Base-by-base conservation (phyloP, 1,140 invertebrate species). In the Hyphantria cunea region DNA sequence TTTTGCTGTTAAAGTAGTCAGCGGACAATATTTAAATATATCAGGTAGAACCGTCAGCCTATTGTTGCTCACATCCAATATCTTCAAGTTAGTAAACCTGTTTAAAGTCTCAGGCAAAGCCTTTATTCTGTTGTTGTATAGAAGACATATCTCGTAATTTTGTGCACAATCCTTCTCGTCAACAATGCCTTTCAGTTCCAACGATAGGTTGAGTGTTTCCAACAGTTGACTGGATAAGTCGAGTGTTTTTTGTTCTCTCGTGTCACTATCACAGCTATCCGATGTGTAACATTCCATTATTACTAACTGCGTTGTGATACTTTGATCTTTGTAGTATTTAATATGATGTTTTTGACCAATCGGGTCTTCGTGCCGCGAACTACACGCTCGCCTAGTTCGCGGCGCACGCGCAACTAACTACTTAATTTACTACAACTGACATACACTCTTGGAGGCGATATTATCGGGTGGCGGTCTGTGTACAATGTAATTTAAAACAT, bases 31-130 rank as follows among this genome's bases (percentile, higher is more conserved):
- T 25, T 94, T 91, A 12, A 98, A 92, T 47, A 95, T 92, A 60
- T 97, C 94, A 2, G 96, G 95, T 17, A 99, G 86, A 47, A 87
- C 86, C 7, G 91, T 94, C 1, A 99, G 80, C n/a, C 94, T 93
- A 86, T 98, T 99, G 68, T 95, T 96, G 71, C 97, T 98, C 12
- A 99, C 85, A 85, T 99, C 97, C 58, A 99, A 84, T 12, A 94
- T 93, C 76, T 93, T 93, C 25, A 96, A 86, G 80, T 95, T 95
- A 54, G 72, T 86, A 80, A 96, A 96, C 68, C 91, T 93, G 39
- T 87, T 87, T 48, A 95, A 84, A 17, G 91, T 88, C 0, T 84
- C 81, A 9, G 93, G 93, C 32, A 93, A 64, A 0, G 77, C 71
- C 45, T 80, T 89, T 42, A 97, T 84, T 2, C 93, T 92, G 80